Base-by-base conservation (phyloP, 2,888 invertebrate genomes). In the Athripsodes cinereus region DNA sequence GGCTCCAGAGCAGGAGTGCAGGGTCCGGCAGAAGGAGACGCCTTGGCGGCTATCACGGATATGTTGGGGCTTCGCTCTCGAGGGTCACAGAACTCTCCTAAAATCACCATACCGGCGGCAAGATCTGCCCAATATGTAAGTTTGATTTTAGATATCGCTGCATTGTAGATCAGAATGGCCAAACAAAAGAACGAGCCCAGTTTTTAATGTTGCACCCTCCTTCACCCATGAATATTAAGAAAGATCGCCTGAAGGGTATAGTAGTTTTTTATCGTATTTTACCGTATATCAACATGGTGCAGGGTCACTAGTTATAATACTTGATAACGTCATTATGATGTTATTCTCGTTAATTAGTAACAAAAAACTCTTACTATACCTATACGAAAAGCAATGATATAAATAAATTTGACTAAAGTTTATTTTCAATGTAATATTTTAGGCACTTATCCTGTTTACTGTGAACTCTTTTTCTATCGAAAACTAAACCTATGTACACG, bases 1-100 rank as follows among this genome's bases (percentile, higher is more conserved):
- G 57, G 40, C 31, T 26, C 22, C n/a, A 34, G 67, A 52, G 64
- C 68, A 22, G 68, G 67, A 52, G 47, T 53, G 26, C 20, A 40
- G 40, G 44, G 48, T 19, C 53, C 57, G 13, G 19, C 35, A 11
- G 57, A 57, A 16, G 54, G 48, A 10, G 57, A 54, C 18, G 31
- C 53, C 8, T 16, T 57, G 21, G 18, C 22, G 40, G 22, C 44
- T 13, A 46, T 57, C 26, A 22, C 57, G 11, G 52, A 46, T 6
- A 46, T 60, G 26, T 22, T 53, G 20, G 51, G 54, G 2, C 46
- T 57, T 3, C 46, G 51, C 13, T 19, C 40, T 6, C 22, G 22
- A 20, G 6, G 22, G 13, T 13, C 50, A 1, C 19, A 19, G 16
- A 52, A 52, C 21, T 51, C 55, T 1, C 47, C 53, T 47, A 59